These are phyloP conservation scores for Monomorium pharaonis DNA, from an alignment of 1,140 invertebrate species.

Conservation along the genomic window DNA sequence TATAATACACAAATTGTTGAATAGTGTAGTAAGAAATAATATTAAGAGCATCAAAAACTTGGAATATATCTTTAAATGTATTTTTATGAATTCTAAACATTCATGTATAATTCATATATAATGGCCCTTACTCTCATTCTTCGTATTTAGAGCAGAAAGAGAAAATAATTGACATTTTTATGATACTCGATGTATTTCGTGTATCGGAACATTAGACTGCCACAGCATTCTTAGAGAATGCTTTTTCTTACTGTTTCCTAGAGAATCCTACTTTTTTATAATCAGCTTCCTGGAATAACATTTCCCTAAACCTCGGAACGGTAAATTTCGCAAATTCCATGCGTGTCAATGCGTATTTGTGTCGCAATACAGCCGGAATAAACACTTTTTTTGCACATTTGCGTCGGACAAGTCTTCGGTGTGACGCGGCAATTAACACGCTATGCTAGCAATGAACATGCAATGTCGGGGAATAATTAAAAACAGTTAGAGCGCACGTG, in stretches of 20 bases:
- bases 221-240: neutral
- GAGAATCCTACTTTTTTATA: conserved; percentile 43
- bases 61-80: neutral
- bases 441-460: conserved; percentile 8
- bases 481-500: neutral
- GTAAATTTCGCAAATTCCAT: conserved; percentile 42
- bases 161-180: conserved; percentile 36
- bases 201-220: conserved; percentile 18
- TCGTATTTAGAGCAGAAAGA: neutral
- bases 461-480: neutral
- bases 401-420: neutral
- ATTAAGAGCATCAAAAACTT: neutral
- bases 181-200: conserved; percentile 57
- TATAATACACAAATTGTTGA: neutral
- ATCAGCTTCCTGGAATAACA: conserved; percentile 4
- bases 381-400: conserved; percentile 35
- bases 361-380: conserved; percentile 10
- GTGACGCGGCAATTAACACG: conserved; percentile 25
- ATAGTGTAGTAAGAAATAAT: neutral
- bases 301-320: conserved; percentile 30
- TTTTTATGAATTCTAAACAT: neutral
- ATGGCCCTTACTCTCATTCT: neutral
- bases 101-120: neutral
- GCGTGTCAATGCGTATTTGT: conserved; percentile 63
- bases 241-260: too few relatives aligned